A percentile compares a stretch with the other conserved stretches of the same genome.
Evolutionary conservation across 2,888 invertebrate species (phyloP).

Genomic region (Cataglyphis altisquamis): DNA sequence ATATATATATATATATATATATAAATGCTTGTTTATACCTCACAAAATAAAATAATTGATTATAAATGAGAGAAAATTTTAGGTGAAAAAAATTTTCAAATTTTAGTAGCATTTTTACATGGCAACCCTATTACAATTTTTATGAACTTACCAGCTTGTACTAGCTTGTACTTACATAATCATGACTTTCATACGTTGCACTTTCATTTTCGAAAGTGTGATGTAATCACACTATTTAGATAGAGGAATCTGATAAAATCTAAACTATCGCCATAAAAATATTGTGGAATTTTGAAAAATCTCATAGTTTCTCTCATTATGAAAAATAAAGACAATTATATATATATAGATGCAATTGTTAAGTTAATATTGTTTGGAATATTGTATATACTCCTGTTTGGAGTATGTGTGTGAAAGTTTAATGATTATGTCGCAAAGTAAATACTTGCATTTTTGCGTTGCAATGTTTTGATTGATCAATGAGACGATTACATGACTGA

Average conservation of each 20-base stretch:
- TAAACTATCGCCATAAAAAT: background rate
- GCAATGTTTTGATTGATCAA: background rate
- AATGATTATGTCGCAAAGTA: background rate
- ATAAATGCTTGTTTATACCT: background rate
- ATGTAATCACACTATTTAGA: slow-evolving; percentile 48
- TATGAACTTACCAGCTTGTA: slow-evolving; percentile 40
- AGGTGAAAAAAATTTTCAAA: slow-evolving; percentile 3
- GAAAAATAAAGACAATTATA: background rate
- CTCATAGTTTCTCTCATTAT: background rate
- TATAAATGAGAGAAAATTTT: background rate
- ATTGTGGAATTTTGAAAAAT: background rate
- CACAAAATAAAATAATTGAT: background rate
- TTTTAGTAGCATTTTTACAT: background rate
- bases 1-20: background rate
- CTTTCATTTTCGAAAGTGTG: slow-evolving; percentile 57
- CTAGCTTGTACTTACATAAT: slow-evolving; percentile 45
- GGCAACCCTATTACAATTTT: slow-evolving; percentile 53
- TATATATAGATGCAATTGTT: too few species aligned
- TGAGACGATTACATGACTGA: background rate
- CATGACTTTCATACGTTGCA: slow-evolving; percentile 55
- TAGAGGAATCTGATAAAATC: slow-evolving; percentile 19
- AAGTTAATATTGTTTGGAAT: background rate
- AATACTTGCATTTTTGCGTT: background rate
- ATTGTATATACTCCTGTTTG: background rate
- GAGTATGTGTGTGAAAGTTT: background rate